A percentile compares a stretch with the other conserved stretches of the same genome.
phyloP scores from a whole-genome alignment of 2,888 invertebrate genomes.

The Minunthozetes semirufus region DNA sequence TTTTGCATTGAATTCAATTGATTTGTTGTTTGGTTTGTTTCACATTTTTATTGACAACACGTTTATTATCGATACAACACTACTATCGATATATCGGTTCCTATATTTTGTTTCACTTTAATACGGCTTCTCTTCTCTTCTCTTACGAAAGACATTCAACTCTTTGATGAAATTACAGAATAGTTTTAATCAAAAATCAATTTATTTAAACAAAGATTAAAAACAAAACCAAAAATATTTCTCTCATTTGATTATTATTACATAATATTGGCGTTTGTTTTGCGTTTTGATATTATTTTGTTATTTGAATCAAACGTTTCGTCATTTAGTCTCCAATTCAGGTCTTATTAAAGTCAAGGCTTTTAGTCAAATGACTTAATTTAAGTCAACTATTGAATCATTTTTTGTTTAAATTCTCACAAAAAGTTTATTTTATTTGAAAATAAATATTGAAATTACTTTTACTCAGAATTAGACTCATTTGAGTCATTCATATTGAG shows the following conservation, averaged over 20 bases:
- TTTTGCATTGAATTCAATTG: neutral
- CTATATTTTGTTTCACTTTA: neutral
- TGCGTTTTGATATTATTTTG: neutral
- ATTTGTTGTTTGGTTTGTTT: neutral
- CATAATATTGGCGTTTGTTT: too few relatives aligned
- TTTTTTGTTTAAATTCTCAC: too few relatives aligned
- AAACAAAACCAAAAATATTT: neutral
- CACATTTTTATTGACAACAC: slow-evolving; percentile 13
- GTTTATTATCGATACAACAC: slow-evolving; percentile 12
- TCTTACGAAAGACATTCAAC: neutral
- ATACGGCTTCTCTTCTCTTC: neutral
- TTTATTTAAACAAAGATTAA: neutral
- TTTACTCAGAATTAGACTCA: too few relatives aligned
- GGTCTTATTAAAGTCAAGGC: slow-evolving; percentile 9
- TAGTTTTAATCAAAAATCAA: too few relatives aligned
- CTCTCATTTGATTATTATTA: too few relatives aligned
- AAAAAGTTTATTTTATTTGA: too few relatives aligned
- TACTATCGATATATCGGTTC: neutral
- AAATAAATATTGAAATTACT: neutral
- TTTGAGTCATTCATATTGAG: neutral
- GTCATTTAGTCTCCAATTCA: neutral
- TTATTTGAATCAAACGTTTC: neutral
- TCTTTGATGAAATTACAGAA: neutral
- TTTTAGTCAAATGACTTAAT: slow-evolving; percentile 2
- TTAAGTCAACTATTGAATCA: neutral